Conservation (phyloP, 2,797 vertebrate genomes). For the Mormyrops boulengeri region DNA sequence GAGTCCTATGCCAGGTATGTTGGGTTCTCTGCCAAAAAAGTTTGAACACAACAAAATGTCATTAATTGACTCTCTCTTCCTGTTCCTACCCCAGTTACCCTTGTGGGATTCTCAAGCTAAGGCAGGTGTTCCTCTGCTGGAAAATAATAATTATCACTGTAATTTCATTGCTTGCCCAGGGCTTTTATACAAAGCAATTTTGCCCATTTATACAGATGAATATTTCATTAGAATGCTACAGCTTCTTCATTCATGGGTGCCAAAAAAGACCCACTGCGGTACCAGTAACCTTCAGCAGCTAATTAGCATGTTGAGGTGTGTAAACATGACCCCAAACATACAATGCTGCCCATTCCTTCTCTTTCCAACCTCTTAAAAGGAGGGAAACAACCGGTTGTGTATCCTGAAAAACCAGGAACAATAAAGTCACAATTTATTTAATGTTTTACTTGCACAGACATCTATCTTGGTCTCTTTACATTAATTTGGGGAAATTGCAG, state of each 20-base stretch:
- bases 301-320: neutral
- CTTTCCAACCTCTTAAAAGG: neutral
- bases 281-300: neutral
- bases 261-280: neutral
- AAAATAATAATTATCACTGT: neutral
- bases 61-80: neutral
- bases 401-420: neutral
- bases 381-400: neutral
- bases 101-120: neutral
- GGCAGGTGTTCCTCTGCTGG: neutral
- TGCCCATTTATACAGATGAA: neutral
- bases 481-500: neutral
- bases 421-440: neutral
- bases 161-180: neutral
- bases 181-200: neutral
- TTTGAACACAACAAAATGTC: neutral
- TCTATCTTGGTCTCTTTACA: neutral
- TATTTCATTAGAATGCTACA: neutral
- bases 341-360: neutral
- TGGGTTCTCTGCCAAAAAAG: neutral
- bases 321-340: neutral
- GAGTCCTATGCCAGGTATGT: neutral
- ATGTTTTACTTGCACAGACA: slow-evolving; percentile 2
- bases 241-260: neutral
- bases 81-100: neutral